A percentile compares a stretch with the other conserved stretches of the same genome.
phyloP scores from a whole-genome alignment of 2,797 vertebrate genomes.

The Gorsachius magnificus region DNA sequence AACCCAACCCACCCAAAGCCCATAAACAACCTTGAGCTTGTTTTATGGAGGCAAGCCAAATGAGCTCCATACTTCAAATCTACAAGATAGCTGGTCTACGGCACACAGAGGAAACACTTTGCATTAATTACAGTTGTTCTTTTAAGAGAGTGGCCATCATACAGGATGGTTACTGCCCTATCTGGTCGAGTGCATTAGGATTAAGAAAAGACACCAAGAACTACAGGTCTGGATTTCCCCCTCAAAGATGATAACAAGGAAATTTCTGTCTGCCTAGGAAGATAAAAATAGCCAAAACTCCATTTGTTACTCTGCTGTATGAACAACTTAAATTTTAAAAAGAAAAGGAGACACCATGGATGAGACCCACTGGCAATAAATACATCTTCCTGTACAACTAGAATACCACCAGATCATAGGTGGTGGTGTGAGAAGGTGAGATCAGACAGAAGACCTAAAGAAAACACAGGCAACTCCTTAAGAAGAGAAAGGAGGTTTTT shows the following conservation, averaged over 20 bases:
- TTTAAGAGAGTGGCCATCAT: background rate
- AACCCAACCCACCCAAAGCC: background rate
- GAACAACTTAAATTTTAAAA: background rate
- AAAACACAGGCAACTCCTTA: rapidly evolving
- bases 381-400: background rate
- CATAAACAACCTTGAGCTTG: background rate
- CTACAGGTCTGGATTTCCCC: background rate
- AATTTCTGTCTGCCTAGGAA: background rate
- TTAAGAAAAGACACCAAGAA: background rate
- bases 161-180: background rate
- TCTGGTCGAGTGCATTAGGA: background rate
- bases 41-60: background rate
- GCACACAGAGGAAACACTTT: background rate
- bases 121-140: background rate
- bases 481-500: background rate
- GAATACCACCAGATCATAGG: rapidly evolving
- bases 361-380: background rate
- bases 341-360: background rate
- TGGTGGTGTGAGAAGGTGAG: background rate
- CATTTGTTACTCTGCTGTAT: background rate
- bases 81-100: background rate
- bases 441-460: background rate
- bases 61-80: background rate
- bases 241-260: background rate
- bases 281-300: background rate